Conservation (phyloP, 2,888 invertebrate species). For the Laothoe populi region DNA sequence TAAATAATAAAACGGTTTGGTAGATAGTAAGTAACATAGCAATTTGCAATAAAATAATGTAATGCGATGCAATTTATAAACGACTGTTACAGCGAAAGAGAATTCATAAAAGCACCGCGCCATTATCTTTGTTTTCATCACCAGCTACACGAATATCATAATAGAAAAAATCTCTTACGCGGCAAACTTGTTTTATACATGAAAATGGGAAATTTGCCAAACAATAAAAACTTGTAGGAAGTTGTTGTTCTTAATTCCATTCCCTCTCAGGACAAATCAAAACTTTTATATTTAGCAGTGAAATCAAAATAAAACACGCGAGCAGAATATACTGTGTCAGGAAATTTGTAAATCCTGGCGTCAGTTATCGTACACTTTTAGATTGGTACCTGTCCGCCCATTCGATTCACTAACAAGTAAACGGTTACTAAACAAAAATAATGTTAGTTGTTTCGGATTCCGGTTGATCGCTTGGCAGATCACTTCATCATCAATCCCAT, state of each 20-base stretch:
- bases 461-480: no score
- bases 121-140: slow-evolving; percentile 22
- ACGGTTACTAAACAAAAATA: no score
- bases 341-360: background rate
- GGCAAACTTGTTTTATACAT: slow-evolving; percentile 21
- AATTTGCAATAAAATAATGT: background rate
- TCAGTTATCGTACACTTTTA: no score
- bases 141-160: slow-evolving; percentile 5
- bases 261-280: slow-evolving; percentile 48
- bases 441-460: no score
- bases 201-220: slow-evolving; percentile 43
- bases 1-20: background rate
- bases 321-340: slow-evolving; percentile 3
- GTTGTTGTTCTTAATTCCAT: slow-evolving; percentile 38
- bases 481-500: no score
- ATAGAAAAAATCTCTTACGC: slow-evolving; percentile 22
- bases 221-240: slow-evolving; percentile 43
- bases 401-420: no score
- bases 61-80: background rate
- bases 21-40: background rate
- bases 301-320: slow-evolving; percentile 33
- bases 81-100: background rate
- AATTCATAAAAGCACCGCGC: slow-evolving; percentile 6
- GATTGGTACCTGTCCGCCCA: no score
- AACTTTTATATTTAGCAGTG: slow-evolving; percentile 53